Base-by-base conservation (phyloP, 2,888 invertebrate genomes). In the Orchestes rusci region DNA sequence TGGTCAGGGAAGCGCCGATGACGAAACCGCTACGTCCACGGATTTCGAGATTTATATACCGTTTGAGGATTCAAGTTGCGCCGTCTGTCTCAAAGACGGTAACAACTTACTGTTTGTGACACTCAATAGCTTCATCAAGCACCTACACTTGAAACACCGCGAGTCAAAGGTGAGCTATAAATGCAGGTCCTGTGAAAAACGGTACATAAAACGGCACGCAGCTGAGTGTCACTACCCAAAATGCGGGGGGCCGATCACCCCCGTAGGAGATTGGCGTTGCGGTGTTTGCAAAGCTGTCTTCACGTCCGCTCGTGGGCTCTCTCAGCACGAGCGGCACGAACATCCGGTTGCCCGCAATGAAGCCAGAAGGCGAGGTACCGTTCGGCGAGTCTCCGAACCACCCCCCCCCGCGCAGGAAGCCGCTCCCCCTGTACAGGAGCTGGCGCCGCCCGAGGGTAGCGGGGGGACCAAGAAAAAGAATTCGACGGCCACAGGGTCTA, bases 1-100 rank as follows among this genome's bases (percentile, higher is more conserved):
- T 16, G 34, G 16, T 13, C 34, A 34, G 12, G 16, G 12, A 13
- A 34, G 12, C 7, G 17, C 5, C 5, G 31, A 31, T 31, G 31
- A 31, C 31, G 31, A 31, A 31, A 8, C 31, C 7, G 31, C 10
- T 13, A 5, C 12, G 7, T 7, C 31, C 31, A 31, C 12, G 31
- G 8, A 31, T 13, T 31, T 31, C 31, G 31, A 10, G 10, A 31
- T 31, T 13, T 8, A 8, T 8, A 17, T 34, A 16, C 34, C 34
- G 16, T 34, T 34, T 13, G 16, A 4, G 7, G 16, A 34, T 34
- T 16, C 16, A 17, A 4, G 4, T 4, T 13, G 34, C 17, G 7
- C 34, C 34, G 16, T 34, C 7, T 34, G 34, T 34, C 34, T 16
- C 7, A 34, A 17, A 12, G 17, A 5, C 16, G 34, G 34, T 7